Percentiles rank a stretch among this genome's conserved stretches.
Conservation (phyloP, 2,113 vertebrate species). For the Passer domesticus region DNA sequence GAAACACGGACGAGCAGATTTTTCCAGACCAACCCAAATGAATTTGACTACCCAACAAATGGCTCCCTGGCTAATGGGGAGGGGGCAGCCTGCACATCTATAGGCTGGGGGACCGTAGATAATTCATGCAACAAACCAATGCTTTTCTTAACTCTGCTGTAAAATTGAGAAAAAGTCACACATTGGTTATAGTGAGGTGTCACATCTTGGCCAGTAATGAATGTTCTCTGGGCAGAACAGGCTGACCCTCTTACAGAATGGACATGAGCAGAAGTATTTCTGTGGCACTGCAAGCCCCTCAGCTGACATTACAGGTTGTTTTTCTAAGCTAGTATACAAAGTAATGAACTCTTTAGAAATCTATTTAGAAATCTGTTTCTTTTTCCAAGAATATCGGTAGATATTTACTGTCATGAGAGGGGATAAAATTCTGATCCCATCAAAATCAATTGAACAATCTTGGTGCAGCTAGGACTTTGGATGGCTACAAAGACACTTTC, state of each 20-base stretch:
- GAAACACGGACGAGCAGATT: slow-evolving; percentile 31
- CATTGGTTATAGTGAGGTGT: neutral
- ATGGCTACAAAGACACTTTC: neutral
- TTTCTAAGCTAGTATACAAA: neutral
- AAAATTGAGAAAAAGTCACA: neutral
- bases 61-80: neutral
- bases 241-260: neutral
- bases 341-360: neutral
- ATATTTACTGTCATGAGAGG: neutral
- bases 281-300: neutral
- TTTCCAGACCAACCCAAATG: slow-evolving; percentile 28
- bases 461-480: neutral
- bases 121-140: neutral
- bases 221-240: neutral
- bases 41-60: slow-evolving; percentile 49
- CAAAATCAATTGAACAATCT: neutral
- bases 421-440: neutral
- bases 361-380: neutral
- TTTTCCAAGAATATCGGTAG: neutral
- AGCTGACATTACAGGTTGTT: neutral
- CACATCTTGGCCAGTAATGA: neutral
- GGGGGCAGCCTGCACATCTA: neutral
- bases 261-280: neutral
- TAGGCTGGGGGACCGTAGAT: neutral
- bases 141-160: neutral